A percentile compares a stretch with the other conserved stretches of the same genome.
phyloP scores from a whole-genome alignment of 1,140 invertebrate species.

The Rhopalosiphum maidis region DNA sequence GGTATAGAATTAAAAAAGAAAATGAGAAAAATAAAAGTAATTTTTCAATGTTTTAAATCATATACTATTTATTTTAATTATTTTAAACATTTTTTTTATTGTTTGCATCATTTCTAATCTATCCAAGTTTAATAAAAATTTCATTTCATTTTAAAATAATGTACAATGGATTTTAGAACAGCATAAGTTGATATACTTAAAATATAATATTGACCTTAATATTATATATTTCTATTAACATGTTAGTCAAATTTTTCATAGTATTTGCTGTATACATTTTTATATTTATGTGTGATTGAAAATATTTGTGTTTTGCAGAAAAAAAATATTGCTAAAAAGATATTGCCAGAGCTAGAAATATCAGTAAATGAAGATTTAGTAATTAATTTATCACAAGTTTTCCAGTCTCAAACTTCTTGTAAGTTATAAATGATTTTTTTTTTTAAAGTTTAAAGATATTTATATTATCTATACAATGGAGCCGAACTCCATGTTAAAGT shows the following conservation, averaged over 20 bases:
- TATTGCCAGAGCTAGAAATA: conserved; percentile 18
- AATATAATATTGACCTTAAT: too few species aligned
- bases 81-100: too few species aligned
- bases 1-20: conserved; percentile 23
- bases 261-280: too few species aligned
- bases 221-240: too few species aligned
- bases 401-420: conserved; percentile 38
- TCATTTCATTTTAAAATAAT: neutral
- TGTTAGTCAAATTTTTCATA: too few species aligned
- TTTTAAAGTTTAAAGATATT: neutral
- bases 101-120: too few species aligned
- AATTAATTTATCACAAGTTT: conserved; percentile 43
- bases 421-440: neutral
- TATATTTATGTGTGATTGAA: neutral
- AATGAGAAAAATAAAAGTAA: conserved; percentile 43
- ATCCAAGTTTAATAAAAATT: too few species aligned
- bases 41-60: neutral
- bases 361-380: conserved; percentile 38
- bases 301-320: neutral
- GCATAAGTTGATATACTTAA: too few species aligned
- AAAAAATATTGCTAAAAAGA: neutral
- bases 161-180: too few species aligned
- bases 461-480: too few species aligned
- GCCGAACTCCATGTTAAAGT: too few species aligned
- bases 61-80: neutral